Base-by-base conservation (phyloP, 2,797 vertebrate species). In the Synanceia verrucosa region DNA sequence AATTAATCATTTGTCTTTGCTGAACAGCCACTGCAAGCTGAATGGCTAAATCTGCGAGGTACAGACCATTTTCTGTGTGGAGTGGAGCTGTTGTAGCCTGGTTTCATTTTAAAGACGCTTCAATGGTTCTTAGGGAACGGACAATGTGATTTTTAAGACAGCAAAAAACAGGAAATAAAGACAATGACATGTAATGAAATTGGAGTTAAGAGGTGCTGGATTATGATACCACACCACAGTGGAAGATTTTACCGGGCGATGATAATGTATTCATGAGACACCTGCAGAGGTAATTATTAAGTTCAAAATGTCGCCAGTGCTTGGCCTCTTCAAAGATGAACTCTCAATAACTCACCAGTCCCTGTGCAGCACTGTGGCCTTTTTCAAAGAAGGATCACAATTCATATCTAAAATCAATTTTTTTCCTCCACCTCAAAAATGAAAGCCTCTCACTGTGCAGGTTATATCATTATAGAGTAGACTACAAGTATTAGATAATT, bases 1-100 rank as follows among this genome's bases (percentile, higher is more conserved):
- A 68, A 78, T 80, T 47, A 63, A 80, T 85, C 64, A 48, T 65
- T n/a, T 23, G 29, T 19, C 47, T 26, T 21, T 28, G 34, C n/a
- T 52, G 18, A 47, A 21, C 26, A 36, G 28, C 18, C 28, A 8
- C 43, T n/a, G 14, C 16, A 5, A 56, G 23, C 4, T 16, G 46
- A 52, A 44, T 29, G 1, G 2, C 34, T 10, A 2, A 8, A 33
- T 36, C 28, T 31, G 24, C 8, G 31, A 39, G n/a, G 44, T 3
- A 6, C 3, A 36, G 14, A 24, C 9, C 2, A 2, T 11, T 37
- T 33, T 44, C 10, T 21, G 23, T n/a, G 37, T 41, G 18, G 8
- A 48, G 2, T 23, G 16, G 29, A 44, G 31, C 21, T 21, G 28
- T 44, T 36, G 14, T 4, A 12, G 12, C 3, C 2, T 3, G 41